Percentiles rank a stretch among this genome's conserved stretches.
phyloP scores from a whole-genome alignment of 2,113 vertebrate species.

The Thamnophis sirtalis region DNA sequence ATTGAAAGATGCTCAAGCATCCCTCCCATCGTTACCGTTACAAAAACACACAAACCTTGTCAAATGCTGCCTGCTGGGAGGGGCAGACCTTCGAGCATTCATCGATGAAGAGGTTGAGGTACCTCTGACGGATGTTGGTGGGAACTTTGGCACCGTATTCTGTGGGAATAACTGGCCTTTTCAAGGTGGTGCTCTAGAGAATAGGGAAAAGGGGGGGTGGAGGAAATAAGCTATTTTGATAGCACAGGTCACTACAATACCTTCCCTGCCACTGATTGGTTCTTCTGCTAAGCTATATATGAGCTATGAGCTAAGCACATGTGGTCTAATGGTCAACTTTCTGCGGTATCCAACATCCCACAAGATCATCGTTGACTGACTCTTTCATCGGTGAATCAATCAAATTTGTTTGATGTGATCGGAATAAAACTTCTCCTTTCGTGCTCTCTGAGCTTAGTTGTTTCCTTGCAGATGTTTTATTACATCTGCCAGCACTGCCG shows the following conservation, averaged over 20 bases:
- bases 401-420: background rate
- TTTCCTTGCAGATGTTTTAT: background rate
- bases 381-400: background rate
- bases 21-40: background rate
- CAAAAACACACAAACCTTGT: conserved; percentile 74
- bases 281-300: background rate
- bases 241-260: background rate
- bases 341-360: background rate
- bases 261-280: background rate
- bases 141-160: conserved; percentile 95
- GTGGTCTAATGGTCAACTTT: background rate
- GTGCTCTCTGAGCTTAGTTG: background rate
- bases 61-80: conserved; percentile 80
- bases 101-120: conserved; percentile 94
- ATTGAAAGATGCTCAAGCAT: background rate
- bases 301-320: background rate
- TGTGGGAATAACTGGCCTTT: conserved; percentile 87
- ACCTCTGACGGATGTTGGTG: conserved; percentile 90
- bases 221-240: conserved; percentile 8
- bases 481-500: background rate
- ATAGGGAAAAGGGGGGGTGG: conserved; percentile 6
- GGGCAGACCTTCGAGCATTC: conserved; percentile 89
- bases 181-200: conserved; percentile 81
- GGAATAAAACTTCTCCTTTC: background rate
- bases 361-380: background rate